Percentiles rank a stretch among this genome's conserved stretches.
Conservation (phyloP, 2,888 invertebrate genomes). For the Rapana venosa region DNA sequence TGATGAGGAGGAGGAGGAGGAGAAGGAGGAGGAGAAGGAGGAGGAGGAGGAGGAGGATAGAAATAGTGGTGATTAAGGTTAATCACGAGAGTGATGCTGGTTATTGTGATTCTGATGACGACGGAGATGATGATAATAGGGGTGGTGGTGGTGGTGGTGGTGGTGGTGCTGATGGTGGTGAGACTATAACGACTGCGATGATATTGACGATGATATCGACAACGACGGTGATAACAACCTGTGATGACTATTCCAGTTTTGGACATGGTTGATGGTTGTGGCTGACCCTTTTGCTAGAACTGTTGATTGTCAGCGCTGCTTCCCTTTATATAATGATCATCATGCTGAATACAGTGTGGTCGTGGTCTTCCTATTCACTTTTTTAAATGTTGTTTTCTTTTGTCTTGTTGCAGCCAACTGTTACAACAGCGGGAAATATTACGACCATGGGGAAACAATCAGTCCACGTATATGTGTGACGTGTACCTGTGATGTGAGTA, state of each 20-base stretch:
- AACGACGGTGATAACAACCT: neutral
- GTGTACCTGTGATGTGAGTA: slow-evolving; percentile 84
- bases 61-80: too few species aligned
- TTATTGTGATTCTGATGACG: too few species aligned
- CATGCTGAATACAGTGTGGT: too few species aligned
- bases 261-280: too few species aligned
- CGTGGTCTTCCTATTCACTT: too few species aligned
- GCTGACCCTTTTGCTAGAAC: too few species aligned
- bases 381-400: neutral
- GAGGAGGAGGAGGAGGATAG: too few species aligned
- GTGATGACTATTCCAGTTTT: neutral
- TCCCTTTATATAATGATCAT: too few species aligned
- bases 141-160: neutral
- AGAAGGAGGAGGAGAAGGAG: too few species aligned
- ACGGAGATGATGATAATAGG: too few species aligned
- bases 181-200: neutral
- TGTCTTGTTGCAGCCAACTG: slow-evolving; percentile 84
- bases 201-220: neutral
- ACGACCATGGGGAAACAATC: slow-evolving; percentile 87
- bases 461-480: slow-evolving; percentile 88
- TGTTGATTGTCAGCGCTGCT: too few species aligned
- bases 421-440: slow-evolving; percentile 71
- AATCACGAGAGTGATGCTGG: too few species aligned
- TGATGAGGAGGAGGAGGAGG: neutral
- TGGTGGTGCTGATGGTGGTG: neutral